These are phyloP conservation scores for Caenorhabditis drosophilae DNA, from an alignment of 2,888 invertebrate species.

Conservation along the genomic window DNA sequence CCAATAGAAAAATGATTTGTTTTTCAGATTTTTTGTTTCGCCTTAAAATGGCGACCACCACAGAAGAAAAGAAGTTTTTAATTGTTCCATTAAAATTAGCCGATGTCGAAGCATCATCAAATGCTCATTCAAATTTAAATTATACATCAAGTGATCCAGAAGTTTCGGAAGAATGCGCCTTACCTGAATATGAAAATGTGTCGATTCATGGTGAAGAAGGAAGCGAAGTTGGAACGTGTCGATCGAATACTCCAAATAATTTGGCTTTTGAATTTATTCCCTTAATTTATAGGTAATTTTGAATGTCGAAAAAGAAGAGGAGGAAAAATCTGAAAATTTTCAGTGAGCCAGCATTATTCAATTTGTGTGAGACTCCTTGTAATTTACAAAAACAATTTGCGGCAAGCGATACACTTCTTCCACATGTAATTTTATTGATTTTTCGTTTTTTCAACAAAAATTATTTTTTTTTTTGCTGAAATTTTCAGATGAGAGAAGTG, in stretches of 20 bases:
- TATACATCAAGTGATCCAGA: slow-evolving; percentile 26
- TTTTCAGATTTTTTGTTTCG: too few species aligned
- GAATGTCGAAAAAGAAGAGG: too few species aligned
- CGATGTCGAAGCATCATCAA: slow-evolving; percentile 23
- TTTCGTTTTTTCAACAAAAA: neutral
- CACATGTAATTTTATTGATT: slow-evolving; percentile 22
- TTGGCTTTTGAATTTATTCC: slow-evolving; percentile 39
- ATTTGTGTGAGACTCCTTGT: slow-evolving; percentile 25
- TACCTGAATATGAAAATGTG: slow-evolving; percentile 8
- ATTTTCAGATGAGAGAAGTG: slow-evolving; percentile 7
- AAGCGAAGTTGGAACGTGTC: slow-evolving; percentile 14
- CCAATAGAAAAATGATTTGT: too few species aligned
- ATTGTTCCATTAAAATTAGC: slow-evolving; percentile 33
- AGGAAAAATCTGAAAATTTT: too few species aligned
- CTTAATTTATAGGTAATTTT: slow-evolving; percentile 27
- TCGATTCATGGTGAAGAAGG: slow-evolving; percentile 14
- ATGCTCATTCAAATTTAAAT: slow-evolving; percentile 28
- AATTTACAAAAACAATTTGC: slow-evolving; percentile 32
- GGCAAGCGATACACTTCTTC: slow-evolving; percentile 42
- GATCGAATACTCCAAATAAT: slow-evolving; percentile 24
- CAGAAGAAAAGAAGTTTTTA: slow-evolving; percentile 39
- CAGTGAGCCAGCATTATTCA: slow-evolving; percentile 44
- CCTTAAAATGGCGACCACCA: slow-evolving; percentile 23
- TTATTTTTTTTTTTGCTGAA: too few species aligned
- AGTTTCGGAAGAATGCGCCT: slow-evolving; percentile 4